Conservation (phyloP, 2,888 invertebrate species). For the Scaptodrosophila latifasciaeformis region DNA sequence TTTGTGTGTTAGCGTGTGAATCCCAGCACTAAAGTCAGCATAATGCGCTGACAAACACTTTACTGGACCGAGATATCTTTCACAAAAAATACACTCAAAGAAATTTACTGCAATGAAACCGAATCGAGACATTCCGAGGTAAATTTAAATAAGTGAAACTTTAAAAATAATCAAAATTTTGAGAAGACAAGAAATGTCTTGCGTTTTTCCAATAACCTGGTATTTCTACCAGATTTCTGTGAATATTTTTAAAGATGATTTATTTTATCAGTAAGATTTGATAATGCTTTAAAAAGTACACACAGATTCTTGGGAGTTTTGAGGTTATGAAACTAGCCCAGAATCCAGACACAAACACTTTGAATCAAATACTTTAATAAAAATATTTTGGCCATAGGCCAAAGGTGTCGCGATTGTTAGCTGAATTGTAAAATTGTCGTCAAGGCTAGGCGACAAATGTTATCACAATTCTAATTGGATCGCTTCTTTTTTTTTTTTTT, state of each 20-base stretch:
- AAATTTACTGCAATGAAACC: no score
- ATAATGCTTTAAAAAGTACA: slow-evolving; percentile 7
- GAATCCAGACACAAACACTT: slow-evolving; percentile 5
- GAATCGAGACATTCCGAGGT: no score
- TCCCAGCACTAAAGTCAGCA: slow-evolving; percentile 58
- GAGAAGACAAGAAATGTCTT: no score
- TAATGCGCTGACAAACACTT: slow-evolving; percentile 67
- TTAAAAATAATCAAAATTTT: no score
- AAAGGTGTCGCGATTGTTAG: slow-evolving; percentile 50
- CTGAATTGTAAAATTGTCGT: slow-evolving; percentile 56
- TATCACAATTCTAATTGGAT: slow-evolving; percentile 54
- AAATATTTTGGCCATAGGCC: slow-evolving; percentile 40
- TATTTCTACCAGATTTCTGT: no score
- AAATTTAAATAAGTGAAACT: no score
- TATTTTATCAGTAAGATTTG: no score
- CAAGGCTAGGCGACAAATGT: slow-evolving; percentile 34
- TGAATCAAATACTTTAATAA: no score
- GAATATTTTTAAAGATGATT: no score
- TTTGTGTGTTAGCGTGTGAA: slow-evolving; percentile 25
- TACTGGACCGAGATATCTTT: slow-evolving; percentile 13
- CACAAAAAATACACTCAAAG: no score
- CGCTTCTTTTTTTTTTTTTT: slow-evolving; percentile 35
- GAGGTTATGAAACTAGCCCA: slow-evolving; percentile 6
- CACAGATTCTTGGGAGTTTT: slow-evolving; percentile 10
- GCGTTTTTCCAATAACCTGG: no score